Evolutionary conservation across 2,797 vertebrate species (phyloP).

Genomic region (Eidolon dupreanum): DNA sequence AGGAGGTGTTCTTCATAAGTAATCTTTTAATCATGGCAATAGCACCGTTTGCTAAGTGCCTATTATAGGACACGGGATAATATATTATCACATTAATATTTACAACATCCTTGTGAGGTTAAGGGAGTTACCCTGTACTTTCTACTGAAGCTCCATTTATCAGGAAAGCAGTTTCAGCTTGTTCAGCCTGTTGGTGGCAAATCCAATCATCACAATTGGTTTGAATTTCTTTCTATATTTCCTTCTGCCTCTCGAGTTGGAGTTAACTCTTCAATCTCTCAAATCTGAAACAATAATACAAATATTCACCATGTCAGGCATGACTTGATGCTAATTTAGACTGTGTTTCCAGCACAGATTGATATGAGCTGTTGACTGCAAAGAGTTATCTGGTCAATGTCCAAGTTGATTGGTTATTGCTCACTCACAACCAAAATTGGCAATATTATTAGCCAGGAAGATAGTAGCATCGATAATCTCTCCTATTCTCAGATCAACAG

Average conservation of each 20-base stretch:
- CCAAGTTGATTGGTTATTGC: neutral
- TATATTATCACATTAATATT: conserved; percentile 50
- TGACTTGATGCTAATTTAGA: neutral
- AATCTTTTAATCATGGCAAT: conserved; percentile 45
- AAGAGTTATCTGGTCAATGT: neutral
- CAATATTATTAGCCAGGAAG: neutral
- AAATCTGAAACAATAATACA: neutral
- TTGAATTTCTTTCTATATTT: neutral
- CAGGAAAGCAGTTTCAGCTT: neutral
- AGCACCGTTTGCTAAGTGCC: neutral
- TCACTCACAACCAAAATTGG: neutral
- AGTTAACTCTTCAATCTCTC: neutral
- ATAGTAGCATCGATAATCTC: neutral
- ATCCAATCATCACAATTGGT: neutral
- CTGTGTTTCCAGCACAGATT: neutral
- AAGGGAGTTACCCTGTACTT: neutral
- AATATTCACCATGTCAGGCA: neutral
- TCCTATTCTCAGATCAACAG: neutral
- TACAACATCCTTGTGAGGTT: neutral
- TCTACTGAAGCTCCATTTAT: neutral
- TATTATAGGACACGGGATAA: neutral
- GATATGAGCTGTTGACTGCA: neutral
- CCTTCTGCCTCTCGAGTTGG: neutral
- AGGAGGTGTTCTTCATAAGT: neutral
- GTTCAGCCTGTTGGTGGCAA: neutral